Base-by-base conservation (phyloP, 2,888 invertebrate species). In the Sphinx pinastri region DNA sequence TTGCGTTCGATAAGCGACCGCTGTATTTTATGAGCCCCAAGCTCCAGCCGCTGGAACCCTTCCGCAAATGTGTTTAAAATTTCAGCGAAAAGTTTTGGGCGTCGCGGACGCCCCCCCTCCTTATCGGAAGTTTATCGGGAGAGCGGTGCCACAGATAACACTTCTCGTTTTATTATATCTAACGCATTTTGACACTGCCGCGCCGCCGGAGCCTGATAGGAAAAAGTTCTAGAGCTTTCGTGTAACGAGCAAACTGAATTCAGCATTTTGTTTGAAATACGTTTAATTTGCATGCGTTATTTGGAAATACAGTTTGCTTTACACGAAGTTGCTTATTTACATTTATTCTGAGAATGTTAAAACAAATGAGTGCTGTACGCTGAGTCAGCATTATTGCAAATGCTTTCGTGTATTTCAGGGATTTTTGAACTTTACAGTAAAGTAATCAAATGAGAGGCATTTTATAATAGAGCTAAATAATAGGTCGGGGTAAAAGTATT, bases 1-100 rank as follows among this genome's bases (percentile, higher is more conserved):
- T 47, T n/a, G 47, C n/a, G 16, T 60, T 54, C n/a, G 54, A 54
- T 54, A n/a, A n/a, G n/a, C n/a, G n/a, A 5, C n/a, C 54, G n/a
- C n/a, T n/a, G 54, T 55, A 19, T 55, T 8, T 19, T 2, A 55
- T 16, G 16, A 19, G 55, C 11, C 55, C 10, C 19, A 19, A 38
- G 38, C 38, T 38, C 38, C 38, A 13, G 11, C 19, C 19, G 63
- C 71, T 68, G 73, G 73, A 76, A 76, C 78, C 76, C 74, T 72
- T 72, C 73, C 74, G 72, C 68, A 71, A 51, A 70, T 74, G 79
- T 75, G 73, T 79, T 81, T 79, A 78, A 80, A 80, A 75, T 83
- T 80, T 79, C 74, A 82, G 80, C 71, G 73, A 55, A 71, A 80
- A 81, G 73, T 81, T 77, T 79, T 52, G 74, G 76, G 75, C 70